These are phyloP conservation scores for Streptopelia turtur DNA, from an alignment of 2,797 vertebrate species.

Conservation along the genomic window DNA sequence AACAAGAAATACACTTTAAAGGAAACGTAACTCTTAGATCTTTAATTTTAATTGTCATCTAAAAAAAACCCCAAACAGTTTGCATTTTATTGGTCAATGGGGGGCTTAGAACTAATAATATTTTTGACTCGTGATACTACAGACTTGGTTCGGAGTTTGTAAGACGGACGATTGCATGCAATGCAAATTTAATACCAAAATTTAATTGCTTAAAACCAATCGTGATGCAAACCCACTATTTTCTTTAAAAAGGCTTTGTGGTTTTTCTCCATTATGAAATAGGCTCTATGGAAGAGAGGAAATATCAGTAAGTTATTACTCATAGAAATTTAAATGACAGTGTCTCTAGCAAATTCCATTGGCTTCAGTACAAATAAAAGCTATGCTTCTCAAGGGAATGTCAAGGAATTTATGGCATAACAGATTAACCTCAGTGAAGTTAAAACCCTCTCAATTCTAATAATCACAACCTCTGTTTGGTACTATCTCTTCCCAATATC, in stretches of 20 bases:
- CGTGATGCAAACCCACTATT: background rate
- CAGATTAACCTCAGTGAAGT: background rate
- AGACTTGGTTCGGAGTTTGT: background rate
- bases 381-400: background rate
- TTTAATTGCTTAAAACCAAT: background rate
- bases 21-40: background rate
- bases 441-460: background rate
- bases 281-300: background rate
- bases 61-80: background rate
- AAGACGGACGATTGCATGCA: background rate
- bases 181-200: background rate
- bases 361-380: background rate
- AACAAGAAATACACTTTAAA: background rate
- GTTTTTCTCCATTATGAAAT: constrained; percentile 6
- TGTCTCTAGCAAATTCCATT: background rate
- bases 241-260: background rate
- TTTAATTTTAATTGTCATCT: background rate
- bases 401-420: background rate
- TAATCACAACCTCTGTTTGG: background rate
- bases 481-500: background rate
- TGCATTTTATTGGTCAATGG: background rate
- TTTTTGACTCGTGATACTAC: background rate
- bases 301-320: background rate
- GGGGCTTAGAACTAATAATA: background rate
- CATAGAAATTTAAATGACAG: background rate